Evolutionary conservation across 2,797 vertebrate species (phyloP).

Genomic region (Hephaestus fuliginosus): DNA sequence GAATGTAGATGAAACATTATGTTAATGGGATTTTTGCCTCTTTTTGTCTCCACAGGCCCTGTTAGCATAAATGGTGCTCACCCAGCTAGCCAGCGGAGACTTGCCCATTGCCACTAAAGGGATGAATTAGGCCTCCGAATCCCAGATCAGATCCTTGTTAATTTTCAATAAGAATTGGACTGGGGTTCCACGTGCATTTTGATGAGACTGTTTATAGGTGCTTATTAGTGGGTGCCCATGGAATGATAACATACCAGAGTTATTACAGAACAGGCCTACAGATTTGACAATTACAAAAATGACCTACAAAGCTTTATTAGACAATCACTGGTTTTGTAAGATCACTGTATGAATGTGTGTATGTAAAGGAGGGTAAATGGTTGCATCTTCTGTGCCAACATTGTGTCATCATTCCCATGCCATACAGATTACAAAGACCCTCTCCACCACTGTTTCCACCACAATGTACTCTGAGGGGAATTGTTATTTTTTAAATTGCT

Average conservation of each 20-base stretch:
- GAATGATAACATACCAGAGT: slow-evolving; percentile 56
- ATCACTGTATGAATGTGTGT: neutral
- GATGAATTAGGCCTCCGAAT: slow-evolving; percentile 57
- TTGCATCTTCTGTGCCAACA: neutral
- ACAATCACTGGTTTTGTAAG: slow-evolving; percentile 12
- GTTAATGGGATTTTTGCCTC: slow-evolving; percentile 72
- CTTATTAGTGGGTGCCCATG: slow-evolving; percentile 58
- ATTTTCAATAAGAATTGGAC: slow-evolving; percentile 61
- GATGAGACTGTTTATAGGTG: slow-evolving; percentile 65
- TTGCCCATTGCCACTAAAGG: slow-evolving; percentile 50
- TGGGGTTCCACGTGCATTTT: slow-evolving; percentile 52
- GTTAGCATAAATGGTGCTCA: slow-evolving; percentile 75
- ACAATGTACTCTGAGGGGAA: neutral
- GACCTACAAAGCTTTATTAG: slow-evolving; percentile 28
- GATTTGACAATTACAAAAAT: slow-evolving; percentile 49
- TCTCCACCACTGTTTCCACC: neutral
- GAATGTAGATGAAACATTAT: slow-evolving; percentile 81
- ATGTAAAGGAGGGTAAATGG: neutral
- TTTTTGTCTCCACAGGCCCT: slow-evolving; percentile 68
- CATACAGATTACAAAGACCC: neutral
- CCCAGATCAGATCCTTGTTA: slow-evolving; percentile 67
- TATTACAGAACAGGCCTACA: slow-evolving; percentile 45
- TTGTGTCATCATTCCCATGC: neutral
- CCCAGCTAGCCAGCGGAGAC: slow-evolving; percentile 46
- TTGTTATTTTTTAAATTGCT: no score